Evolutionary conservation across 2,888 invertebrate genomes (phyloP).

Genomic region (Epirrita christyi): DNA sequence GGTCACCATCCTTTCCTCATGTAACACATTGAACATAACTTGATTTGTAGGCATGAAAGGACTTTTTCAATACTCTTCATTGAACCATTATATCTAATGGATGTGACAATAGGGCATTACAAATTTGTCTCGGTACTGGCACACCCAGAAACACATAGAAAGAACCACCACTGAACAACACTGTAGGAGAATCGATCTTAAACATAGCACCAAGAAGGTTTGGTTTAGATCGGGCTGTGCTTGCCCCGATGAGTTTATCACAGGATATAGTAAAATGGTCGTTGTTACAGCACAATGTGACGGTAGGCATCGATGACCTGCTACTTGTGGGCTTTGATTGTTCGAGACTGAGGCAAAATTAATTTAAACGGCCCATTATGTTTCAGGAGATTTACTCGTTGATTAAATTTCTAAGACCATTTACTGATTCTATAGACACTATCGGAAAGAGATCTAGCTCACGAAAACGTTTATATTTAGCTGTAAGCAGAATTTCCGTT

Average conservation of each 20-base stretch:
- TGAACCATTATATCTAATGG: conserved; percentile 78
- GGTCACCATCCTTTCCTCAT: conserved; percentile 68
- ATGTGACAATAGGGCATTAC: conserved; percentile 80
- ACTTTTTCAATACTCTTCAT: conserved; percentile 79
- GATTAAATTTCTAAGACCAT: conserved; percentile 31
- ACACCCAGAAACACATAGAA: conserved; percentile 23
- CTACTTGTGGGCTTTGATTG: conserved; percentile 51
- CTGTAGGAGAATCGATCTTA: conserved; percentile 47
- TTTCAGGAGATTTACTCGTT: conserved; percentile 25
- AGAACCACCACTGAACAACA: conserved; percentile 9
- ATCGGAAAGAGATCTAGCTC: conserved; percentile 30
- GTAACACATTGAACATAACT: conserved; percentile 65
- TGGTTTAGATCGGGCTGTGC: conserved; percentile 46
- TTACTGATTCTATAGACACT: conserved; percentile 30
- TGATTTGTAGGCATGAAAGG: conserved; percentile 74
- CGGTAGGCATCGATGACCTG: conserved; percentile 67
- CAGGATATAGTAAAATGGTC: conserved; percentile 82
- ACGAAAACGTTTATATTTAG: conserved; percentile 34
- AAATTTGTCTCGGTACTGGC: conserved; percentile 73
- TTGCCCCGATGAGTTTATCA: conserved; percentile 76
- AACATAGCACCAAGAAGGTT: conserved; percentile 52
- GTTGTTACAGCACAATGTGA: conserved; percentile 68
- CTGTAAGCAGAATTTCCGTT: conserved; percentile 33
- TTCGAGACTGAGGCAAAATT: conserved; percentile 49
- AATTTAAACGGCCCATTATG: conserved; percentile 36